Conservation (phyloP, 1,140 invertebrate genomes). For the Phortica variegata region DNA sequence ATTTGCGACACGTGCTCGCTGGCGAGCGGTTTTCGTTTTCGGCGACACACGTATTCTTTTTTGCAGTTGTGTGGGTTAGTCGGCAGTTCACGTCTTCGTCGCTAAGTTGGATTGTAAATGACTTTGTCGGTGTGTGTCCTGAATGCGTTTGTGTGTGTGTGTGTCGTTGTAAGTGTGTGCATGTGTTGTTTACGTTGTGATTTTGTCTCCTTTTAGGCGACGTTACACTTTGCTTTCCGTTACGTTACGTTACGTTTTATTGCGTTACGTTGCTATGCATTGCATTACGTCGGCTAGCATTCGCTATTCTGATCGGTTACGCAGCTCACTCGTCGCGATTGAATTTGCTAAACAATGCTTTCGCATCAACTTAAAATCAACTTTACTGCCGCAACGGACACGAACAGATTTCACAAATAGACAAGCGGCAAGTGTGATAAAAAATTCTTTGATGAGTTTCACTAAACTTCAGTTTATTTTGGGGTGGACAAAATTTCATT, state of each 20-base stretch:
- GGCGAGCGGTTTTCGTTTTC: conserved; percentile 3
- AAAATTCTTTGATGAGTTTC: conserved; percentile 57
- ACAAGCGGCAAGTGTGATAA: conserved; percentile 56
- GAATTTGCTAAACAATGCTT: too few species aligned
- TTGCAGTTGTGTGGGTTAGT: neutral
- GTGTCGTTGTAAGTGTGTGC: conserved; percentile 6
- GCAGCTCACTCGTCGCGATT: too few species aligned
- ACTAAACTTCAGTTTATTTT: conserved; percentile 57
- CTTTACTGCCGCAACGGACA: conserved; percentile 45
- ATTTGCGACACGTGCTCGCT: conserved; percentile 5
- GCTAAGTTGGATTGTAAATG: conserved; percentile 3
- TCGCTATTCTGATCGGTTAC: too few species aligned
- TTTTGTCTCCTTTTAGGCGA: neutral
- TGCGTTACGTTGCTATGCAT: too few species aligned
- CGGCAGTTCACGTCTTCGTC: neutral
- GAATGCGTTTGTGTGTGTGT: conserved; percentile 7
- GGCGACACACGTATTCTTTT: neutral
- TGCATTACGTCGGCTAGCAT: too few species aligned
- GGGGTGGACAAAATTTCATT: conserved; percentile 56
- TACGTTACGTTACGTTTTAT: conserved; percentile 14
- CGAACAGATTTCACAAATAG: conserved; percentile 57
- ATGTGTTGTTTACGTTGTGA: neutral
- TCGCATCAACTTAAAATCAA: conserved; percentile 42
- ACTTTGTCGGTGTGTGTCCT: conserved; percentile 2
- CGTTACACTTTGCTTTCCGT: conserved; percentile 13